Evolutionary conservation across 2,888 invertebrate genomes (phyloP).

Genomic region (Ctenicera cuprea): DNA sequence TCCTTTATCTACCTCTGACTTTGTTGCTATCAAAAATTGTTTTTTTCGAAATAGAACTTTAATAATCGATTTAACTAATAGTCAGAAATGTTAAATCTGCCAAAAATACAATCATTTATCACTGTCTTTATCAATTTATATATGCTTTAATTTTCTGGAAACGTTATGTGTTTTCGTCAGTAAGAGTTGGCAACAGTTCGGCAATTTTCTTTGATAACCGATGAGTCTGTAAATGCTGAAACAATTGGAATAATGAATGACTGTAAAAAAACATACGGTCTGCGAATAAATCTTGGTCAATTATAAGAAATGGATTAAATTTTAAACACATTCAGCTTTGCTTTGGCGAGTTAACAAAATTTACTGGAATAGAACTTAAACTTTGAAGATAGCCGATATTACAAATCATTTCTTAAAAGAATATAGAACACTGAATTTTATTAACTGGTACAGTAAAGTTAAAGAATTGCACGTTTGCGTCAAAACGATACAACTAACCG

Average conservation of each 20-base stretch:
- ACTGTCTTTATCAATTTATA: not conserved
- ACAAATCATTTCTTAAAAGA: too few species aligned
- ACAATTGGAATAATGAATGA: constrained; percentile 33
- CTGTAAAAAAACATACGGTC: constrained; percentile 16
- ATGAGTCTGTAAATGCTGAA: constrained; percentile 34
- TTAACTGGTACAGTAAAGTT: too few species aligned
- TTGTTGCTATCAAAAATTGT: too few species aligned
- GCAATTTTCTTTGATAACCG: constrained; percentile 23
- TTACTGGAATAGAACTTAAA: not conserved
- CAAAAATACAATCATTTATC: constrained; percentile 2
- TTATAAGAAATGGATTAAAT: constrained; percentile 13
- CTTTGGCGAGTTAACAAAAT: constrained; percentile 15
- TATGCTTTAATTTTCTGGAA: not conserved
- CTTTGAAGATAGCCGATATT: too few species aligned
- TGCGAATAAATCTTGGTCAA: constrained; percentile 36
- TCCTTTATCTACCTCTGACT: too few species aligned
- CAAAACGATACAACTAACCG: too few species aligned
- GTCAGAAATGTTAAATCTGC: not conserved
- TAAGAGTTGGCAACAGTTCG: not conserved
- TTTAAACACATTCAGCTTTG: not conserved
- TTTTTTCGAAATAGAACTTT: too few species aligned
- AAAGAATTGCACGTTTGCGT: too few species aligned
- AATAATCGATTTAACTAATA: too few species aligned
- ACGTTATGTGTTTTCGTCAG: not conserved
- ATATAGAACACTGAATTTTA: too few species aligned